A percentile compares a stretch with the other conserved stretches of the same genome.
Evolutionary conservation across 2,888 invertebrate genomes (phyloP).

Genomic region (Dermolepida albohirtum): DNA sequence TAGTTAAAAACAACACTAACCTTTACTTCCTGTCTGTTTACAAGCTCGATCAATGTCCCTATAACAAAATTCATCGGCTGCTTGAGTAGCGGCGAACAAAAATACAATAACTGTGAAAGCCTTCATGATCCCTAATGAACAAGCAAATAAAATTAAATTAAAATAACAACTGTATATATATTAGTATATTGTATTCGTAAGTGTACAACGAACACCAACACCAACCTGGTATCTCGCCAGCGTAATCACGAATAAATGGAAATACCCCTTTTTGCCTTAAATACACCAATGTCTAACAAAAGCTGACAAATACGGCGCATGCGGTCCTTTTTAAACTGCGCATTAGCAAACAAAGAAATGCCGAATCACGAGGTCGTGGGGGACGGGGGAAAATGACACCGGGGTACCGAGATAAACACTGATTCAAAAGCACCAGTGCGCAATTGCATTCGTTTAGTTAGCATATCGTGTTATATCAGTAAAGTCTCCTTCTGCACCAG

Average conservation of each 20-base stretch:
- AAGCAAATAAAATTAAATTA: constrained; percentile 36
- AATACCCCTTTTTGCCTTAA: constrained; percentile 20
- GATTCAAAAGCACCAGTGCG: constrained; percentile 32
- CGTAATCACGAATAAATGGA: constrained; percentile 63
- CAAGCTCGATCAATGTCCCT: constrained; percentile 70
- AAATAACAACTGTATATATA: background rate
- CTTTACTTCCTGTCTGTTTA: constrained; percentile 63
- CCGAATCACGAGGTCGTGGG: constrained; percentile 26
- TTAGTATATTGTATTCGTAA: no score
- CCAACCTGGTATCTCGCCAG: constrained; percentile 66
- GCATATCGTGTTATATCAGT: constrained; percentile 47
- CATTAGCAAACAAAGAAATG: constrained; percentile 50
- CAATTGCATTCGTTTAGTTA: constrained; percentile 44
- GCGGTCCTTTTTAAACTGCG: constrained; percentile 47
- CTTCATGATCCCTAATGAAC: constrained; percentile 71
- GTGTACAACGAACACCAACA: constrained; percentile 13
- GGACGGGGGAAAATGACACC: constrained; percentile 30
- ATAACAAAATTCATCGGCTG: constrained; percentile 70
- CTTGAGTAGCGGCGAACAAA: constrained; percentile 63
- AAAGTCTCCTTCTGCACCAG: constrained; percentile 88
- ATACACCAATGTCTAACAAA: constrained; percentile 39
- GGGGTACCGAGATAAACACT: constrained; percentile 30
- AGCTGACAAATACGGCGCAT: constrained; percentile 41
- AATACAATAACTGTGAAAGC: constrained; percentile 66
- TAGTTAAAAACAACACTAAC: constrained; percentile 50